These are phyloP conservation scores for Gyps fulvus DNA, from an alignment of 2,113 vertebrate species.

Conservation along the genomic window DNA sequence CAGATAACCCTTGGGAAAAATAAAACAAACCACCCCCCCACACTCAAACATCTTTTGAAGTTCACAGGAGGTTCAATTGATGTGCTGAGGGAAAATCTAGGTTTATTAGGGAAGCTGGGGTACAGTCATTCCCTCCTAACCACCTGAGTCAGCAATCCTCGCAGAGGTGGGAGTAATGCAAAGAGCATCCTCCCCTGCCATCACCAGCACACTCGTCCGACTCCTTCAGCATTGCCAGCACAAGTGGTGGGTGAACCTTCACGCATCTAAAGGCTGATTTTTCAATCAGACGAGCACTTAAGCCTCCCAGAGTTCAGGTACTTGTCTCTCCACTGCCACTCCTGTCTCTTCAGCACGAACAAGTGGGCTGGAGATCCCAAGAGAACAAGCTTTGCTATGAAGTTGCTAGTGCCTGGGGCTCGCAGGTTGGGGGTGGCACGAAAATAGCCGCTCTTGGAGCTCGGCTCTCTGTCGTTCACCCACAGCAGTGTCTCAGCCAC, in stretches of 20 bases:
- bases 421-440: not conserved
- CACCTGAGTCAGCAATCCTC: not conserved
- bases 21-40: not conserved
- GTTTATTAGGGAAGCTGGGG: not conserved
- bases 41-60: not conserved
- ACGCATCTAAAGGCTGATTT: not conserved
- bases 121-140: not conserved
- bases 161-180: not conserved
- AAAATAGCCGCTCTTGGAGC: not conserved
- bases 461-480: not conserved
- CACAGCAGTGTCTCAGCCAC: slow-evolving; percentile 4
- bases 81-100: not conserved
- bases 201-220: not conserved
- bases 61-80: not conserved
- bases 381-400: not conserved
- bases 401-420: not conserved
- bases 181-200: not conserved
- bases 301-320: slow-evolving; percentile 36
- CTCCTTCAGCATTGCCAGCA: not conserved
- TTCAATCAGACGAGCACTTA: slow-evolving; percentile 46
- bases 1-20: not conserved
- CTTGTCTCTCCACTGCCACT: slow-evolving; percentile 26
- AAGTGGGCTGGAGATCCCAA: slow-evolving; percentile 33
- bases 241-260: slow-evolving; percentile 2
- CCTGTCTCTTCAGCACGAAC: not conserved